Conservation (phyloP, 2,888 invertebrate species). For the Rosalia funebris region DNA sequence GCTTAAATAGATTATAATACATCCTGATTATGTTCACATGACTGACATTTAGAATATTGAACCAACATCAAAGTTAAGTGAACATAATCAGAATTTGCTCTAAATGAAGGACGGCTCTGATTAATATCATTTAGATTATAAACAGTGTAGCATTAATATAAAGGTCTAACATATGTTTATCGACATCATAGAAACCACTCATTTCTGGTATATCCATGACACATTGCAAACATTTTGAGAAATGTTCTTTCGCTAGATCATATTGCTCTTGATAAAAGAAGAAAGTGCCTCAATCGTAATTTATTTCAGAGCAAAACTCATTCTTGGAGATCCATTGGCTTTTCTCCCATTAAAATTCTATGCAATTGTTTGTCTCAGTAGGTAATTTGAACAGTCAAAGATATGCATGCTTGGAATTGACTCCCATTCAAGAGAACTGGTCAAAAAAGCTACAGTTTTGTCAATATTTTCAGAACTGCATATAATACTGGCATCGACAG, state of each 20-base stretch:
- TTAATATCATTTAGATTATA: constrained; percentile 56
- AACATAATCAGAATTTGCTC: too few relatives aligned
- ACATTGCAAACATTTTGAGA: constrained; percentile 69
- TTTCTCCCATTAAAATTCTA: constrained; percentile 77
- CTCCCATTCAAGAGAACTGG: constrained; percentile 55
- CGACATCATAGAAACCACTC: constrained; percentile 56
- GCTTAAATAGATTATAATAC: too few relatives aligned
- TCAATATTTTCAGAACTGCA: constrained; percentile 60
- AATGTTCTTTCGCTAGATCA: constrained; percentile 72
- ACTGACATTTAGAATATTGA: too few relatives aligned
- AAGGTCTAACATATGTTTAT: constrained; percentile 68
- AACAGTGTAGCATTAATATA: constrained; percentile 69
- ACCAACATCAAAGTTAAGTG: too few relatives aligned
- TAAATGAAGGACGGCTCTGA: too few relatives aligned
- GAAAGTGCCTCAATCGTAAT: constrained; percentile 75
- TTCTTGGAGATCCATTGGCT: constrained; percentile 72
- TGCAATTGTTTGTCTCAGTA: constrained; percentile 69
- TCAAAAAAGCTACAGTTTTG: constrained; percentile 61
- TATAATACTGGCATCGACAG: constrained; percentile 58
- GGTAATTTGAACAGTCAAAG: constrained; percentile 69
- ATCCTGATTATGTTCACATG: too few relatives aligned
- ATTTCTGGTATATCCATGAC: constrained; percentile 47
- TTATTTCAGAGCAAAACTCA: constrained; percentile 84
- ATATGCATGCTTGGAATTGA: constrained; percentile 60
- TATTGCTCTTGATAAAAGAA: constrained; percentile 78